Evolutionary conservation across 2,113 vertebrate species (phyloP), one percentile per base, ranked within the genome.

Genomic region (Aptenodytes patagonicus): DNA sequence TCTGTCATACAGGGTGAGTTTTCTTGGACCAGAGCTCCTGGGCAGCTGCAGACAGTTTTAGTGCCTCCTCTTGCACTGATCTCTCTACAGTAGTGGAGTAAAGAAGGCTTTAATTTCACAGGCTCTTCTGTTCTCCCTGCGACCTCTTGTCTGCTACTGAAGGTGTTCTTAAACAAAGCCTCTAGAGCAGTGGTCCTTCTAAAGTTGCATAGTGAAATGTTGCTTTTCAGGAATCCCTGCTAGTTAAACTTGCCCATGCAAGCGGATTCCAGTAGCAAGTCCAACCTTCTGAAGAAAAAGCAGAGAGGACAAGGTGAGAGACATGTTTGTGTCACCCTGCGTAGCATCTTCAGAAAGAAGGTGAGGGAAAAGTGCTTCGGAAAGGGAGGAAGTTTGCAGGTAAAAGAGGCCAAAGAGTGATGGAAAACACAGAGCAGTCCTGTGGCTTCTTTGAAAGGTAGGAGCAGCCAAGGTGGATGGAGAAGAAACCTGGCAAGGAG

Each of bases 291-390:
- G 47, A 24, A 78, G n/a, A 32, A 73, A 46, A 77, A 66, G 17
- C 42, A 58, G 82, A 66, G 51, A 54, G 64, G 57, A 13, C 8
- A 29, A 38, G 25, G 44, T 51, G 55, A 73, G 51, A 81, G 71
- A 29, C 38, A 52, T 13, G 38, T 65, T 87, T 0, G 0, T 34
- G 22, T 73, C 1, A 0, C 20, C 40, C 17, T 89, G 11, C 4
- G 2, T 65, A 60, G 14, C 31, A 49, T 52, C 57, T 60, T 90
- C 2, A 6, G 62, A 84, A 80, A 38, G 54, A 61, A 79, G 22
- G 31, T 32, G 42, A 70, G 49, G 64, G 64, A 32, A 42, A 75
- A 62, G 32, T 62, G 22, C 54, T 76, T 71, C 3, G 4, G 68
- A 60, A 85, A 60, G 38, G 13, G 31, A 61, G 22, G 8, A 49